phyloP scores from a whole-genome alignment of 2,113 vertebrate species.

The Trochalopteron elliotii region DNA sequence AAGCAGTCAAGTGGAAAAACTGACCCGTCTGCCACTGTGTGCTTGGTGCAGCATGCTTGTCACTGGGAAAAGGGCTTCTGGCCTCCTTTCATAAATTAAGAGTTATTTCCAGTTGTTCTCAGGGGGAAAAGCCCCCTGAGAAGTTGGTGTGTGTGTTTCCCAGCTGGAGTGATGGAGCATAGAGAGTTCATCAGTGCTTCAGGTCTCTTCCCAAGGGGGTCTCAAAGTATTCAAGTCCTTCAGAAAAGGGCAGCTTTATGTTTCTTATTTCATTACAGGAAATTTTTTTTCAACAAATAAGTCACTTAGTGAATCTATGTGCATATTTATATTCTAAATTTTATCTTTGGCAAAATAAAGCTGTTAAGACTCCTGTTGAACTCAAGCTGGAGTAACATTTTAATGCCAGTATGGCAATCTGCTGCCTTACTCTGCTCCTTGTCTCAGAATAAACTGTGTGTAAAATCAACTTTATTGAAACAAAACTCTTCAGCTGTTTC shows the following conservation, averaged over 20 bases:
- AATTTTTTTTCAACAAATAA: not conserved
- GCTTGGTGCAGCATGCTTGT: not conserved
- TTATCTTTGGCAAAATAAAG: constrained; percentile 5
- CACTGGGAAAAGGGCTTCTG: not conserved
- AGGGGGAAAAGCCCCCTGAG: not conserved
- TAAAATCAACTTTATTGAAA: not conserved
- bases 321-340: not conserved
- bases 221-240: not conserved
- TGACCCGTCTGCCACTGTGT: not conserved
- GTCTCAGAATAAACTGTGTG: not conserved
- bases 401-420: not conserved
- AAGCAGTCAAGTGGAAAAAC: not conserved
- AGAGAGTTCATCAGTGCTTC: not conserved
- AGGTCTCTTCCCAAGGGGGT: not conserved
- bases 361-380: not conserved
- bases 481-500: not conserved
- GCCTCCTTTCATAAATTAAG: not conserved
- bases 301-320: not conserved
- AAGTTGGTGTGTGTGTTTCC: not conserved
- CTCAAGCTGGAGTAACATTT: not conserved
- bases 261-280: not conserved
- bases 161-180: not conserved
- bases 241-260: not conserved
- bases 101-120: not conserved
- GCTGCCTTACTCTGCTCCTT: not conserved